These are phyloP conservation scores for Scaptomyza hsui DNA, from an alignment of 1,140 invertebrate species.

Conservation along the genomic window DNA sequence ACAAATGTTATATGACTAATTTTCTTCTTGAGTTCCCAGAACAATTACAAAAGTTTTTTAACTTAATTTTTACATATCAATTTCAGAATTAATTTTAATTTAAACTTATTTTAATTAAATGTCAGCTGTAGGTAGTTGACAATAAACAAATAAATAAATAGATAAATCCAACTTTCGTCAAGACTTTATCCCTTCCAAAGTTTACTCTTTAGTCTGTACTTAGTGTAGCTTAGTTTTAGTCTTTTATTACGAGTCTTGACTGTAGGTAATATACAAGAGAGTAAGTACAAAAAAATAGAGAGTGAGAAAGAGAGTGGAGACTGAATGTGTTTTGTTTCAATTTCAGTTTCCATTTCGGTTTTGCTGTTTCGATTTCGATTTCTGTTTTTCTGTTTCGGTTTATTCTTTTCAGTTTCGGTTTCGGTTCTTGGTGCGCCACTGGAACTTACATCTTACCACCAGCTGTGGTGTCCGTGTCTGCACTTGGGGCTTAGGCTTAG, in stretches of 20 bases:
- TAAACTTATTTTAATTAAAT: too few species aligned
- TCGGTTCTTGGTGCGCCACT: slow-evolving; percentile 3
- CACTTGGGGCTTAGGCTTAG: slow-evolving; percentile 48
- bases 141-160: too few species aligned
- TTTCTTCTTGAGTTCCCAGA: too few species aligned
- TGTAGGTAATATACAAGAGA: slow-evolving; percentile 3
- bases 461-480: slow-evolving; percentile 32
- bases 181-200: too few species aligned
- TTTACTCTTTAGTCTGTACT: too few species aligned
- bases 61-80: too few species aligned
- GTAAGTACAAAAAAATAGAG: not conserved
- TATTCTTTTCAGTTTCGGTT: slow-evolving; percentile 1
- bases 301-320: not conserved
- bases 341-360: slow-evolving; percentile 22
- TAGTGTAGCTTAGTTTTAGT: not conserved
- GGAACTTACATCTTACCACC: slow-evolving; percentile 35
- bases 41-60: too few species aligned
- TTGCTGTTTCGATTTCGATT: not conserved
- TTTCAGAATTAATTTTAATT: too few species aligned
- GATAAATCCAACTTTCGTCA: too few species aligned
- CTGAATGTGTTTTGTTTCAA: slow-evolving; percentile 29
- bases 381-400: slow-evolving; percentile 3
- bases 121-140: too few species aligned
- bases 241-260: slow-evolving; percentile 3
- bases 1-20: too few species aligned